Evolutionary conservation across 1,140 invertebrate species (phyloP), one percentile per base, ranked within the genome.

Genomic region (Drosophila bocqueti): DNA sequence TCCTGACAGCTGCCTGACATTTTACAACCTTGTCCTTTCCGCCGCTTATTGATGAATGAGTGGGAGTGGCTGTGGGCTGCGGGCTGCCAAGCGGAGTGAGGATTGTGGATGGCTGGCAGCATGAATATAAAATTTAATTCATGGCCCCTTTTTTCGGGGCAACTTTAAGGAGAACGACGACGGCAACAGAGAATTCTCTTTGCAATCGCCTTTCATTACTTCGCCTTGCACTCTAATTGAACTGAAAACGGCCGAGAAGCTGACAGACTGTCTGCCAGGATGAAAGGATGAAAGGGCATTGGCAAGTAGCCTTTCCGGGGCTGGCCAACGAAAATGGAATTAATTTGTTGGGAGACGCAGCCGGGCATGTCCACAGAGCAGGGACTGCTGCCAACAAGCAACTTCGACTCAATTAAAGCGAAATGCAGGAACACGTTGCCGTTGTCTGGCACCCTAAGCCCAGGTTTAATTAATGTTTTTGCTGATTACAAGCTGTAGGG

Each of bases 401-500:
- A 57, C 57, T 76, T 54, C 43, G 55, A 55, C 31, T 65, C 59
- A 69, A 67, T 60, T 63, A 59, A 40, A 57, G 61, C n/a, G 38
- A 60, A 81, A 75, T 76, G 65, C 62, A 72, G 47, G 58, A 55
- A 49, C 73, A 81, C 73, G 66, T 80, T 55, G 45, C 18, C 45
- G 15, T 40, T 68, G 84, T 80, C 63, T 85, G 66, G 59, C 66
- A 63, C 64, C 67, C 60, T 61, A 76, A 63, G 76, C 76, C 84
- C 68, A 47, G 81, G 58, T 67, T 79, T 87, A 90, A 89, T 89
- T 90, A 89, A 89, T 84, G 84, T 67, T 67, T 67, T 21, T n/a
- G 43, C 63, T 72, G 72, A 87, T 89, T 87, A 77, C 62, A 62
- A 50, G 13, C 50, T 6, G 55, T 26, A 42, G 21, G 9, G n/a